Base-by-base conservation (phyloP, 2,888 invertebrate species). In the Seira ritae region DNA sequence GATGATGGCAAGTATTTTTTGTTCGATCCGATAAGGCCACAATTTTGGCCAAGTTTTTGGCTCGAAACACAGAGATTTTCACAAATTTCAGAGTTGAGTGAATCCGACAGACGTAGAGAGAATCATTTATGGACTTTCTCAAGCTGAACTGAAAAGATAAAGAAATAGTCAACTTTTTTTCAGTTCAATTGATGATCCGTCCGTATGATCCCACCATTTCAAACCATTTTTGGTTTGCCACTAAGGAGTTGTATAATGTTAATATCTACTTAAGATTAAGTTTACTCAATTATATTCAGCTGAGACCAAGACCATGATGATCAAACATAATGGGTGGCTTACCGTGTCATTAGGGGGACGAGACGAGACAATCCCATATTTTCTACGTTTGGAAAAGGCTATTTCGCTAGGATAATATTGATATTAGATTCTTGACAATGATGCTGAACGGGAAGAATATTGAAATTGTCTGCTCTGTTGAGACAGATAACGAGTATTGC, bases 11-110 rank as follows among this genome's bases (percentile, higher is more conserved):
- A 69, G 75, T 50, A 60, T 42, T 42, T 42, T 42, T 42, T 12
- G 6, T 42, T 42, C 81, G 81, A 81, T 81, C 81, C 81, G 81
- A 81, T 81, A 81, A 81, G 70, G 81, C 81, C 81, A 81, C 81
- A 81, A 80, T 81, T 81, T 81, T 81, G 81, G 81, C 81, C 81
- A 81, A 81, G 74, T 81, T 81, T 81, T 76, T 42, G 75, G 75
- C 70, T 74, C 60, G 55, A 74, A 42, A 79, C 20, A 60, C 74
- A 62, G 20, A 22, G 80, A 75, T 23, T 80, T 80, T 80, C 71
- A 75, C 71, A 31, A 81, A 75, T 81, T 81, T 81, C 81, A 81
- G 70, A 75, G 69, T 81, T 81, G 75, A 81, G 17, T 81, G 71
- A 75, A 81, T 66, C 81, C 66, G 65, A 75, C 75, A 70, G 22